A percentile compares a stretch with the other conserved stretches of the same genome.
These are phyloP conservation scores for Semaprochilodus insignis DNA, from an alignment of 2,797 vertebrate genomes.

Conservation along the genomic window DNA sequence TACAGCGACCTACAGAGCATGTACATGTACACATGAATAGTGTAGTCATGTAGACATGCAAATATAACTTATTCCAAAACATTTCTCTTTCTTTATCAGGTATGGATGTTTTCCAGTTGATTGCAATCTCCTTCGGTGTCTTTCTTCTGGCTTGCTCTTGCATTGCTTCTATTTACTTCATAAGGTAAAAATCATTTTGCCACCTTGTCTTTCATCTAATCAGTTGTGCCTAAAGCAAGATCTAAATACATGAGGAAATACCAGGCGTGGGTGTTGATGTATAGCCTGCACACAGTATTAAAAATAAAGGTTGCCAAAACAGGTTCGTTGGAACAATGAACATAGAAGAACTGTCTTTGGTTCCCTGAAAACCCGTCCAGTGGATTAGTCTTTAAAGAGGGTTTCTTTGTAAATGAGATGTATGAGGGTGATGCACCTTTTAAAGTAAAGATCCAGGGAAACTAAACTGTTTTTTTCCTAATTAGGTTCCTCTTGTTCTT, in stretches of 20 bases:
- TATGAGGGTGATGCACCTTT: too few relatives aligned
- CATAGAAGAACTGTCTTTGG: not conserved
- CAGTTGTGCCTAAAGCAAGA: not conserved
- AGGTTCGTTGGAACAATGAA: not conserved
- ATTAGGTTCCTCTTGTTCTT: too few relatives aligned
- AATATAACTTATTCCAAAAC: not conserved
- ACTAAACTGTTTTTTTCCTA: too few relatives aligned
- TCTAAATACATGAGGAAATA: not conserved
- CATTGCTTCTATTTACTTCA: conserved; percentile 53
- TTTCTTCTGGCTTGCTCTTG: conserved; percentile 49
- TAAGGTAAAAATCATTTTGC: conserved; percentile 59
- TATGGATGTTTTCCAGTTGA: conserved; percentile 53
- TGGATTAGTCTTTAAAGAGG: not conserved
- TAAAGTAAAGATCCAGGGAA: too few relatives aligned
- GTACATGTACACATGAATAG: too few relatives aligned
- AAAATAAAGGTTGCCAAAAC: not conserved
- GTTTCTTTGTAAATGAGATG: too few relatives aligned
- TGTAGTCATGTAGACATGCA: not conserved
- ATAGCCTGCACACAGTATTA: not conserved
- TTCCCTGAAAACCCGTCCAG: too few relatives aligned
- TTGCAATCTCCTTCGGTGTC: conserved; percentile 45
- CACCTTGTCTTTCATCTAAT: not conserved
- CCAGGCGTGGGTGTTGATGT: not conserved
- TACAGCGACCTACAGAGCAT: not conserved
- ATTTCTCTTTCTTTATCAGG: conserved; percentile 53